These are phyloP conservation scores for Hirudinaria manillensis DNA, from an alignment of 2,888 invertebrate species.

Conservation along the genomic window DNA sequence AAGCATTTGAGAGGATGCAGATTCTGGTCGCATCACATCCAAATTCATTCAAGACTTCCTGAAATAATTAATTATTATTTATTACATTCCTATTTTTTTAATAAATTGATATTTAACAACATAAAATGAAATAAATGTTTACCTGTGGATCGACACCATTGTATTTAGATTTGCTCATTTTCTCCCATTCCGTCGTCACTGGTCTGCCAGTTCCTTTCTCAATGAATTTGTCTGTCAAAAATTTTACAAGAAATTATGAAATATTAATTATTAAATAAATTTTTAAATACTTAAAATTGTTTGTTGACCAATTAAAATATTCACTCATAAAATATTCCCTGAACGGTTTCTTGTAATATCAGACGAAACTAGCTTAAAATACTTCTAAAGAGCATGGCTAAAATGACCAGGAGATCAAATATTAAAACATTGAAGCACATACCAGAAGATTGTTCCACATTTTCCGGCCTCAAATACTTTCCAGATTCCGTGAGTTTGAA, in stretches of 20 bases:
- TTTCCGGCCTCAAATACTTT: constrained; percentile 67
- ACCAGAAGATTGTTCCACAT: constrained; percentile 57
- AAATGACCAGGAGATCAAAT: not conserved
- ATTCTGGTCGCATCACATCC: constrained; percentile 85
- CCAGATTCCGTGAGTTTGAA: constrained; percentile 65
- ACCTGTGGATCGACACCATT: constrained; percentile 86
- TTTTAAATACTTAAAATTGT: not conserved
- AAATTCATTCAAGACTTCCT: constrained; percentile 66
- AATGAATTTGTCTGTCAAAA: constrained; percentile 56
- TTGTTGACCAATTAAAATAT: not conserved
- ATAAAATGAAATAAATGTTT: no score
- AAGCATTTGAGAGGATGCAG: constrained; percentile 79
- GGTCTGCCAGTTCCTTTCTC: constrained; percentile 63
- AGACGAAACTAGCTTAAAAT: no score
- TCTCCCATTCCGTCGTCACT: constrained; percentile 79
- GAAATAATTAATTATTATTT: not conserved
- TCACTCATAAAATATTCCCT: no score
- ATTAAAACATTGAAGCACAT: not conserved
- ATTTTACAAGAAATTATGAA: not conserved
- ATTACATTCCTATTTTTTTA: not conserved
- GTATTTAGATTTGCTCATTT: constrained; percentile 97
- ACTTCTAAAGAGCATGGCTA: not conserved
- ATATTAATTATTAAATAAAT: not conserved
- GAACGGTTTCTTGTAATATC: no score
- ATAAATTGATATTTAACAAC: not conserved